Percentiles rank a stretch among this genome's conserved stretches.
Evolutionary conservation across 2,797 vertebrate species (phyloP).

Genomic region (Thamnophis elegans): DNA sequence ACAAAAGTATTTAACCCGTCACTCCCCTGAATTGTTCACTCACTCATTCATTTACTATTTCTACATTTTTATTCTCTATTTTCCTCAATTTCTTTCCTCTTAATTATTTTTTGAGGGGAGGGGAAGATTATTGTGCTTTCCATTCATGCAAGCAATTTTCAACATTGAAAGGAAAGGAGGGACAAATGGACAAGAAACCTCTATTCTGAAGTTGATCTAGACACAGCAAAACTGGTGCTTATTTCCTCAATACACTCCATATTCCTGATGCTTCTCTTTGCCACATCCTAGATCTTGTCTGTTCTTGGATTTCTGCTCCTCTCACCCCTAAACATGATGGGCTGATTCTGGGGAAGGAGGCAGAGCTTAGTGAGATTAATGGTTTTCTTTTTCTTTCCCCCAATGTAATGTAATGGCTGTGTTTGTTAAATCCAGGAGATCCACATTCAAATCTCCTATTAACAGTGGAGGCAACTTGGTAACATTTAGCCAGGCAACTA

Average conservation of each 20-base stretch:
- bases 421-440: neutral
- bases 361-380: neutral
- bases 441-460: neutral
- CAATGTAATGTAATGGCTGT: neutral
- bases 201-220: neutral
- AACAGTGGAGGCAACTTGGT: neutral
- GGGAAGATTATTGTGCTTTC: neutral
- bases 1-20: neutral
- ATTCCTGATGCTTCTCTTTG: neutral
- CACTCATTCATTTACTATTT: neutral
- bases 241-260: neutral
- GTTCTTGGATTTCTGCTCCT: neutral
- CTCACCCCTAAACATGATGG: neutral
- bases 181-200: neutral
- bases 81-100: neutral
- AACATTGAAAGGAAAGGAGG: neutral
- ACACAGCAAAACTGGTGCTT: neutral
- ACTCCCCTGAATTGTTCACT: neutral
- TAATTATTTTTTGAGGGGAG: neutral
- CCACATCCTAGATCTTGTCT: neutral
- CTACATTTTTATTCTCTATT: neutral
- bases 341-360: neutral
- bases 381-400: neutral
- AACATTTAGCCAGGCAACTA: neutral
- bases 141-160: neutral